Evolutionary conservation across 2,113 vertebrate species (phyloP).

Genomic region (Petrocephalus zakoni): DNA sequence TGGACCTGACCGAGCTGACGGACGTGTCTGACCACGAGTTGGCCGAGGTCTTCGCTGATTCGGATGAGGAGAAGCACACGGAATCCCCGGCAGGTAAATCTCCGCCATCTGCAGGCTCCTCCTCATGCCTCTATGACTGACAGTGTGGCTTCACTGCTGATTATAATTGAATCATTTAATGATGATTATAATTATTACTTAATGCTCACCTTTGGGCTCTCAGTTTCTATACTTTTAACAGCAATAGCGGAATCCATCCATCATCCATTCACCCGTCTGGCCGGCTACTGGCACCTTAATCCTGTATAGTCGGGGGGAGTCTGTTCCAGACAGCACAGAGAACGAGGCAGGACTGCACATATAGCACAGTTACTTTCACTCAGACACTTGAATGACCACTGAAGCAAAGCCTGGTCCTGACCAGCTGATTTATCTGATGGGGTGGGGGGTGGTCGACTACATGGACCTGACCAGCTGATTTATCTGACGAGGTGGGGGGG

Average conservation of each 20-base stretch:
- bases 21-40: constrained; percentile 98
- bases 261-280: not conserved
- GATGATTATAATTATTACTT: not conserved
- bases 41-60: constrained; percentile 91
- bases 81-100: constrained; percentile 72
- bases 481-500: too few relatives aligned
- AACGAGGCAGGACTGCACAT: not conserved
- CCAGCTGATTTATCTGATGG: too few relatives aligned
- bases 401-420: too few relatives aligned
- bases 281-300: not conserved
- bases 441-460: not conserved
- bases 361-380: not conserved
- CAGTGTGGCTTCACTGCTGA: not conserved
- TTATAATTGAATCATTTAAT: not conserved
- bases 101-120: not conserved
- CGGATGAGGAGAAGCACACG: constrained; percentile 82
- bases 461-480: too few relatives aligned
- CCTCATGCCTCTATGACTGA: not conserved
- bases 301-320: not conserved
- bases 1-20: constrained; percentile 91
- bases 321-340: not conserved
- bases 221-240: not conserved
- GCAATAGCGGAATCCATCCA: not conserved
- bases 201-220: not conserved
- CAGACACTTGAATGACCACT: too few relatives aligned